Evolutionary conservation across 2,113 vertebrate species (phyloP).

Genomic region (Cyprinodon brontotheroides): DNA sequence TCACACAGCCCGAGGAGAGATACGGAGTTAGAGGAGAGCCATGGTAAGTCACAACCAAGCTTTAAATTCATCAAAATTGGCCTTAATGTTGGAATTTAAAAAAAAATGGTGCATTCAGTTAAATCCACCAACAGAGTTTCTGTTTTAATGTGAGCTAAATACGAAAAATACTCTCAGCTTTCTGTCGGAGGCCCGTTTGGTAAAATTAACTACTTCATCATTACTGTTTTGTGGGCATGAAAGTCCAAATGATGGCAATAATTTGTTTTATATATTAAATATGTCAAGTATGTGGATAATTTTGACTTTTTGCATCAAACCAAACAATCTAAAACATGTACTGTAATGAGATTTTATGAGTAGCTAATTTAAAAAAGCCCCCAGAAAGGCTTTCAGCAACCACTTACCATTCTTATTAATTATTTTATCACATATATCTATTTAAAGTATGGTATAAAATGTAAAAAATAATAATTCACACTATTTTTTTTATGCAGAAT

Average conservation of each 20-base stretch:
- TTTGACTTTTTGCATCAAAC: too few relatives aligned
- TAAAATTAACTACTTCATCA: too few relatives aligned
- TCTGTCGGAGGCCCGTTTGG: not conserved
- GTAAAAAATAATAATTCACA: not conserved
- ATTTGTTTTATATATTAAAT: not conserved
- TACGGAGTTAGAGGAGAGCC: conserved; percentile 32
- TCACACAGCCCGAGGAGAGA: conserved; percentile 37
- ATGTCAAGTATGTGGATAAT: not conserved
- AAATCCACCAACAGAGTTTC: not conserved
- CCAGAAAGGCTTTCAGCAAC: not conserved
- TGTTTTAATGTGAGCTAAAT: not conserved
- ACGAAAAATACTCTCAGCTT: not conserved
- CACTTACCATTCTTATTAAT: not conserved
- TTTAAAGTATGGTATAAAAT: not conserved
- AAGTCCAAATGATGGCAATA: not conserved
- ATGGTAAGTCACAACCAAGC: conserved; percentile 62
- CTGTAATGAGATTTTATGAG: too few relatives aligned
- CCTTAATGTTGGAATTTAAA: too few relatives aligned
- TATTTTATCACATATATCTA: not conserved
- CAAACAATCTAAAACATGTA: not conserved
- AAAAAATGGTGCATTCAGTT: not conserved
- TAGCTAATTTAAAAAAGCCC: not conserved
- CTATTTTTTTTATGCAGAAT: not conserved
- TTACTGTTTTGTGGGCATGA: too few relatives aligned
- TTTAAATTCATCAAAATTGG: not conserved